phyloP scores from a whole-genome alignment of 2,888 invertebrate genomes.

The Lasioglossum oenotherae region DNA sequence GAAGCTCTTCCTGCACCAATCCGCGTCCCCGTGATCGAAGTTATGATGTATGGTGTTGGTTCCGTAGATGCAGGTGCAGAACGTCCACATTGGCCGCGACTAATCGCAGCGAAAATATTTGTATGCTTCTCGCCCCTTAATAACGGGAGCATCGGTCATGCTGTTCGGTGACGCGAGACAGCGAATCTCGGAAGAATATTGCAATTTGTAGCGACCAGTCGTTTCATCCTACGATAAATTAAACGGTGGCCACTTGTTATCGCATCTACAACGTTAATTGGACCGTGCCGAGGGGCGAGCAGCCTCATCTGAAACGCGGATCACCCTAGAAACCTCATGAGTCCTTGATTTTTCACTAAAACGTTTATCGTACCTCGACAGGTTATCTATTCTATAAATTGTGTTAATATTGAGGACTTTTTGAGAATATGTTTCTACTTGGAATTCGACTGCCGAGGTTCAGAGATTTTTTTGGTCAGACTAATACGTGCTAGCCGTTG shows the following conservation, averaged over 20 bases:
- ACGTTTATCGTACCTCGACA: neutral
- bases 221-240: conserved; percentile 66
- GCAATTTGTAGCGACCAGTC: conserved; percentile 61
- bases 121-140: conserved; percentile 64
- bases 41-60: conserved; percentile 65
- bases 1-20: conserved; percentile 52
- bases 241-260: conserved; percentile 60
- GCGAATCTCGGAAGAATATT: conserved; percentile 70
- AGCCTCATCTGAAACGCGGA: conserved; percentile 1
- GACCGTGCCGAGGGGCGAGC: conserved; percentile 25
- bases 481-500: conserved; percentile 1
- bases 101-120: conserved; percentile 69
- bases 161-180: conserved; percentile 59
- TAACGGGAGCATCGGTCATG: conserved; percentile 69
- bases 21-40: conserved; percentile 52
- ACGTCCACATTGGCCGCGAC: conserved; percentile 41
- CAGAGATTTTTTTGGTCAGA: neutral
- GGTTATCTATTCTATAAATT: neutral
- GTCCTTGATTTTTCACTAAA: conserved; percentile 11
- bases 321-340: conserved; percentile 28
- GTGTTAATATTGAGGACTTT: neutral
- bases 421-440: rapidly evolving
- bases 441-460: neutral
- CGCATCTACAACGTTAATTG: conserved; percentile 65
- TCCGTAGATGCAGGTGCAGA: conserved; percentile 52